phyloP scores from a whole-genome alignment of 2,113 vertebrate species.

The Oophaga pumilio region DNA sequence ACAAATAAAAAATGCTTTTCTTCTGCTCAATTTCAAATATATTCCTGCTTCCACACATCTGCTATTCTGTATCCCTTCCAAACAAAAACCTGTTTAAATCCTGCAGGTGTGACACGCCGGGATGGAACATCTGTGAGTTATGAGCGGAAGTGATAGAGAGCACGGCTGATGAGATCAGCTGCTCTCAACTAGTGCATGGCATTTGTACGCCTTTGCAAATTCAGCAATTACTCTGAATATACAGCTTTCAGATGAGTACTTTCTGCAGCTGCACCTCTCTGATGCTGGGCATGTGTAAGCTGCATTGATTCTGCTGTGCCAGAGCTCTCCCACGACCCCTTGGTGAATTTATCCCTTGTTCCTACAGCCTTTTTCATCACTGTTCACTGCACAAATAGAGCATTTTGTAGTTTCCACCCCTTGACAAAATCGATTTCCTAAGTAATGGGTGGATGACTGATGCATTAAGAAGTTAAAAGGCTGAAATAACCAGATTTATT shows the following conservation, averaged over 20 bases:
- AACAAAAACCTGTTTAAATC: conserved; percentile 62
- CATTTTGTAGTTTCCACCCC: conserved; percentile 44
- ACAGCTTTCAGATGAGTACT: conserved; percentile 58
- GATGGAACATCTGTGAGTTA: conserved; percentile 68
- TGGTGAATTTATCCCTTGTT: conserved; percentile 55
- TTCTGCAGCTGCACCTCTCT: conserved; percentile 63
- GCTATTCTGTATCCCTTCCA: conserved; percentile 57
- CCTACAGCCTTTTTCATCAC: conserved; percentile 49
- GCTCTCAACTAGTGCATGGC: conserved; percentile 60
- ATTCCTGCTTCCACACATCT: conserved; percentile 67
- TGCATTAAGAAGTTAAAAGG: conserved; percentile 35
- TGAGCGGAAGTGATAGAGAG: conserved; percentile 63
- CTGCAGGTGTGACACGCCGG: conserved; percentile 69
- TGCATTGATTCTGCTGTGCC: conserved; percentile 53
- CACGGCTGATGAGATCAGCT: conserved; percentile 65
- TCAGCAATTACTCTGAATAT: conserved; percentile 64
- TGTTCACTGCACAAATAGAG: conserved; percentile 53
- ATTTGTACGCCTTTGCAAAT: conserved; percentile 64
- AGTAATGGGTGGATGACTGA: conserved; percentile 40
- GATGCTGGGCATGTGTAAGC: conserved; percentile 53
- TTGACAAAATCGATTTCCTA: conserved; percentile 49
- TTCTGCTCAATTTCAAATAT: conserved; percentile 50
- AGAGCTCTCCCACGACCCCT: conserved; percentile 47
- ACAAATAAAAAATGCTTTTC: conserved; percentile 48
- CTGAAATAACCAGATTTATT: conserved; percentile 7